phyloP scores from a whole-genome alignment of 2,797 vertebrate species.

The Manis javanica region DNA sequence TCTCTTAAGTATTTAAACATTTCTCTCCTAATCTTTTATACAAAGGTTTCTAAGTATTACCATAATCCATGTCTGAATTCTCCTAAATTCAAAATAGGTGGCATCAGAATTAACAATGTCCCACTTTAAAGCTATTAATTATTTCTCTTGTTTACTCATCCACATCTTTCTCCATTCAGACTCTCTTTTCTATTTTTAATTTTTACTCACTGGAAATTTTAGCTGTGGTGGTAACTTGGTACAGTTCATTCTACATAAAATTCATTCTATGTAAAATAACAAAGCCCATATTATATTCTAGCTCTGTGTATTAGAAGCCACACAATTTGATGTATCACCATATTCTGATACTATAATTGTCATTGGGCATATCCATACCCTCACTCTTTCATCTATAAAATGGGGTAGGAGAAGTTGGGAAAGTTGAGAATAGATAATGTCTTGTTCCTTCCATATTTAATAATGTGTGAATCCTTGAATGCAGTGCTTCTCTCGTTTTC shows the following conservation, averaged over 20 bases:
- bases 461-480: constrained; percentile 5
- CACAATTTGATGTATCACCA: background rate
- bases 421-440: background rate
- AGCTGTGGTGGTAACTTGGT: background rate
- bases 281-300: background rate
- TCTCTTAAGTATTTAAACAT: constrained; percentile 17
- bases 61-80: background rate
- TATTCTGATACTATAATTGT: background rate
- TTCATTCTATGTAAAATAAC: constrained; percentile 29
- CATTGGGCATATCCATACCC: background rate
- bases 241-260: constrained; percentile 5
- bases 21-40: background rate
- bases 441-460: background rate
- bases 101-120: constrained; percentile 2
- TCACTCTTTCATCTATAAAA: background rate
- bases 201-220: constrained; percentile 4
- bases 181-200: background rate
- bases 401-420: background rate
- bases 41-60: background rate
- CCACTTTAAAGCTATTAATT: background rate
- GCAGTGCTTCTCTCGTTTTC: background rate
- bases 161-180: background rate
- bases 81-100: constrained; percentile 20
- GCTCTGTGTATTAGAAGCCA: background rate
- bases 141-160: background rate